A percentile compares a stretch with the other conserved stretches of the same genome.
Conservation (phyloP, 1,140 invertebrate genomes). For the Dendrolimus punctatus region DNA sequence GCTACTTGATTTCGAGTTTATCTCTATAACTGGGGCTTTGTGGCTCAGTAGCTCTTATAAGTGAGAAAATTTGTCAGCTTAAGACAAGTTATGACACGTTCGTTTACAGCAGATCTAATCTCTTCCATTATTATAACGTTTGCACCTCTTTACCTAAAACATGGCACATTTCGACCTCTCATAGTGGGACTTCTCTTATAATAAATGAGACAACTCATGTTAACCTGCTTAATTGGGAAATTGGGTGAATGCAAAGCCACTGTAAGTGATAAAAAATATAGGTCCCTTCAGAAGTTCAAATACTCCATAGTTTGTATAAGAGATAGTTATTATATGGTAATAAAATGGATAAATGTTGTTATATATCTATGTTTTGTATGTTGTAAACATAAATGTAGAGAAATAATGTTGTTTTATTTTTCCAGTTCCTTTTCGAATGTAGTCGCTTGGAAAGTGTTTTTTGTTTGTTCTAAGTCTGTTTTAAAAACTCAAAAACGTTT, state of each 20-base stretch:
- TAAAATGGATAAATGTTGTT: slow-evolving; percentile 19
- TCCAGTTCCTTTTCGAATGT: not conserved
- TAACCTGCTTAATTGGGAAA: not conserved
- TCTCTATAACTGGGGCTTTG: no score
- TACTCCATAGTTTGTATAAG: not conserved
- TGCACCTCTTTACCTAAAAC: no score
- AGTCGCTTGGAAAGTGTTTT: no score
- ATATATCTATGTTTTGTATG: slow-evolving; percentile 38
- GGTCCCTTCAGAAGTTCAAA: not conserved
- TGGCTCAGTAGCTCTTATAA: no score
- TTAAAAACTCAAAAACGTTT: no score
- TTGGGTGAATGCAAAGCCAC: not conserved
- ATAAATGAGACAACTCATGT: not conserved
- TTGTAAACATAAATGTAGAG: slow-evolving; percentile 31
- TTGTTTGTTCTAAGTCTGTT: no score
- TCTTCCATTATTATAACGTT: no score
- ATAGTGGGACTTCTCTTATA: not conserved
- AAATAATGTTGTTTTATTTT: slow-evolving; percentile 2
- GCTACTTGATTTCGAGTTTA: no score
- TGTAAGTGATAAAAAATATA: not conserved
- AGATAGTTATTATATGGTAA: not conserved
- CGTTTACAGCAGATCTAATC: no score
- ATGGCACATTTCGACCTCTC: not conserved
- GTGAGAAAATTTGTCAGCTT: no score
- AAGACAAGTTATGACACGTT: no score